A percentile compares a stretch with the other conserved stretches of the same genome.
phyloP scores from a whole-genome alignment of 2,113 vertebrate genomes.

The Sus scrofa region T2T-Sscrofa CM000830.6:17644001-17644500 shows the following conservation, averaged over 20 bases:
- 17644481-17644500: not conserved
- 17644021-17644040: too few relatives aligned
- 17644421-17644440: not conserved
- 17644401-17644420: not conserved
- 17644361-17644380: not conserved
- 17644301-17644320: not conserved
- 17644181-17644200: not conserved
- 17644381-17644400: not conserved
- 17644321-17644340: not conserved
- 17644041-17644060: too few relatives aligned
- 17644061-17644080: not conserved
- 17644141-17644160: conserved; percentile 11
- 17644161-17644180: not conserved
- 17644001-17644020: too few relatives aligned
- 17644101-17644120: not conserved
- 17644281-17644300: not conserved
- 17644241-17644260: conserved; percentile 21
- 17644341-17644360: not conserved
- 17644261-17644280: conserved; percentile 1
- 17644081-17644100: not conserved
- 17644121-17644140: not conserved
- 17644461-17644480: not conserved
- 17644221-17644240: not conserved
- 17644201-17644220: not conserved
- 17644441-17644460: not conserved